phyloP scores from a whole-genome alignment of 2,113 vertebrate species.

The Channa maculata region DNA sequence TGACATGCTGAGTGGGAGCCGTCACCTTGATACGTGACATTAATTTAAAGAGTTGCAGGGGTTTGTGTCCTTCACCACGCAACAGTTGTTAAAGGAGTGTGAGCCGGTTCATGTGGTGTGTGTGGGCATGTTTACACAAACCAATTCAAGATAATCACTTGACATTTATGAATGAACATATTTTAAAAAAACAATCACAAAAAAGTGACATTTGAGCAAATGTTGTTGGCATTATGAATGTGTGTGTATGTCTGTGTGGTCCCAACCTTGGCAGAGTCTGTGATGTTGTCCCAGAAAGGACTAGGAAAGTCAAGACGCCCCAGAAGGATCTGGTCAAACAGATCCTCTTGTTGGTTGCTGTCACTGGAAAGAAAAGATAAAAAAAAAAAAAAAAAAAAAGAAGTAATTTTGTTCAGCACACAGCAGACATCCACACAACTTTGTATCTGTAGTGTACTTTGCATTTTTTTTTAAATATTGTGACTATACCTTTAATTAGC shows the following conservation, averaged over 20 bases:
- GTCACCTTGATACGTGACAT: constrained; percentile 53
- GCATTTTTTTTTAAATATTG: no score
- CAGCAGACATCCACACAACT: no score
- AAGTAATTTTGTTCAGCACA: no score
- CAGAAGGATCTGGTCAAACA: constrained; percentile 96
- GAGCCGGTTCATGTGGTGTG: neutral
- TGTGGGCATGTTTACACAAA: neutral
- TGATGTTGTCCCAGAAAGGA: constrained; percentile 98
- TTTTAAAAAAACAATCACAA: no score
- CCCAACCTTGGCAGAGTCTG: constrained; percentile 92
- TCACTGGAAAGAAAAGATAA: constrained; percentile 82
- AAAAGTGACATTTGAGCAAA: neutral
- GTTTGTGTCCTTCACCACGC: constrained; percentile 36
- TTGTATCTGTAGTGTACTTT: no score
- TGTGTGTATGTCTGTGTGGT: neutral
- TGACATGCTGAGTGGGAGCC: constrained; percentile 34
- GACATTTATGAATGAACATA: no score
- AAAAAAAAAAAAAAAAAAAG: neutral
- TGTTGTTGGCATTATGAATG: neutral
- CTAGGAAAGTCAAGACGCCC: constrained; percentile 94
- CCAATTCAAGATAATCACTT: no score
- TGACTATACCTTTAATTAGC: no score
- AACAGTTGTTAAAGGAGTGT: constrained; percentile 33
- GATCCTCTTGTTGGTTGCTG: constrained; percentile 94
- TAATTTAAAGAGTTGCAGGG: constrained; percentile 48